phyloP scores from a whole-genome alignment of 2,797 vertebrate species.

The Melanotaenia pygmaea region DNA sequence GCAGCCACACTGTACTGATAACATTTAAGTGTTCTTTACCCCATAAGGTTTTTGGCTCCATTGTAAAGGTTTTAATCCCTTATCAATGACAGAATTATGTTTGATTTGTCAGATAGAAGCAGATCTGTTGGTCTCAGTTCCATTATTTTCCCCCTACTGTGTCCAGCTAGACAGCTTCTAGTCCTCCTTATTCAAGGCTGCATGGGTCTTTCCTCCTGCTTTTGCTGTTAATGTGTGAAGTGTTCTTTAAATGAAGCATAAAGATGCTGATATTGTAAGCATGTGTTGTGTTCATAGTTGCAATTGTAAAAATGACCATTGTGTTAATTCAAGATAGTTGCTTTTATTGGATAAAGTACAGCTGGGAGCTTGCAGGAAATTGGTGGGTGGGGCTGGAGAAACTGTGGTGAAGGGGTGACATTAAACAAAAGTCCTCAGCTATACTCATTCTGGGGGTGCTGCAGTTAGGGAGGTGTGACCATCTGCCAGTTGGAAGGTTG shows the following conservation, averaged over 20 bases:
- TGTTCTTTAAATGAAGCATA: neutral
- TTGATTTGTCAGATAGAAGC: neutral
- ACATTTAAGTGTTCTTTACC: conserved; percentile 44
- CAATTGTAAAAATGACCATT: neutral
- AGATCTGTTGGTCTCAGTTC: neutral
- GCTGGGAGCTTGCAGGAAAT: conserved; percentile 31
- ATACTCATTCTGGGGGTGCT: neutral
- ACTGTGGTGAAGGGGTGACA: neutral
- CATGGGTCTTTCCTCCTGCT: too few species aligned
- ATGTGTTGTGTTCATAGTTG: neutral
- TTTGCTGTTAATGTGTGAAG: neutral
- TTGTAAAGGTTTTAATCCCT: conserved; percentile 28
- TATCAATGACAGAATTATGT: conserved; percentile 6
- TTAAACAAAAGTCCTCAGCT: conserved; percentile 1
- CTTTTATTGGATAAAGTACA: conserved; percentile 37
- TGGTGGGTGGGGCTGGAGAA: conserved; percentile 1
- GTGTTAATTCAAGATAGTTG: conserved; percentile 17
- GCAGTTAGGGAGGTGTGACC: neutral
- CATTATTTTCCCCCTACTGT: neutral
- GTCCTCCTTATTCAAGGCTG: conserved; percentile 1
- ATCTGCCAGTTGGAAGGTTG: neutral
- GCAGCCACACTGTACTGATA: conserved; percentile 66
- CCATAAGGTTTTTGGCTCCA: conserved; percentile 10
- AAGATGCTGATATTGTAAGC: neutral
- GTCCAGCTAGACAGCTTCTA: neutral